Evolutionary conservation across 2,113 vertebrate genomes (phyloP).

Genomic region (Tympanuchus pallidicinctus): DNA sequence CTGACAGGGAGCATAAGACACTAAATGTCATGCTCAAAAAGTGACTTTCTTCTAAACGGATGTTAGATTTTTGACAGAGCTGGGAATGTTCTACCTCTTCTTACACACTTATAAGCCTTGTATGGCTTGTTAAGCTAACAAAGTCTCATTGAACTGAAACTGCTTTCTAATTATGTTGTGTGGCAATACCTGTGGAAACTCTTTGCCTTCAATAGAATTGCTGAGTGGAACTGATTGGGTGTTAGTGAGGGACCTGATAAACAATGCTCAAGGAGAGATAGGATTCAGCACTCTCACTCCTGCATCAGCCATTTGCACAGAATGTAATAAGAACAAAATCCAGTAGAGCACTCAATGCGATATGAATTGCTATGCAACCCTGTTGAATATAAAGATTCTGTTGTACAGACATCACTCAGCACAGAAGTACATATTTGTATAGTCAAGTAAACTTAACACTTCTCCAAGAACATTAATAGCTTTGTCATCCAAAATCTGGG

Average conservation of each 20-base stretch:
- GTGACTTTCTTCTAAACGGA: neutral
- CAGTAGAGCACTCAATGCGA: neutral
- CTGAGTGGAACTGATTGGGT: constrained; percentile 63
- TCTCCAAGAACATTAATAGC: neutral
- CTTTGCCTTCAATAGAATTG: constrained; percentile 61
- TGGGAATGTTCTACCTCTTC: constrained; percentile 21
- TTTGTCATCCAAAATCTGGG: too few species aligned
- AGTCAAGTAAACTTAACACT: neutral
- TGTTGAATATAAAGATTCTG: neutral
- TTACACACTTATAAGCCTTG: neutral
- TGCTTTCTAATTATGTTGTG: constrained; percentile 54
- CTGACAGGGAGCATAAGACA: neutral
- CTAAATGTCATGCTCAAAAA: neutral
- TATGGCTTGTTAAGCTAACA: constrained; percentile 58
- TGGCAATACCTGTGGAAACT: constrained; percentile 58
- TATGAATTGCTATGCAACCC: neutral
- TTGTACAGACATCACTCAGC: neutral
- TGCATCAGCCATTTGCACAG: neutral
- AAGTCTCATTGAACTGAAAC: constrained; percentile 60
- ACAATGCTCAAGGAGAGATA: constrained; percentile 51
- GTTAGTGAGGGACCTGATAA: constrained; percentile 57
- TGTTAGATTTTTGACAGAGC: constrained; percentile 24
- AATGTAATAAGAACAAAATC: constrained; percentile 45
- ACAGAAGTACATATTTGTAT: neutral
- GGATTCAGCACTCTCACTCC: neutral